Conservation (phyloP, 1,140 invertebrate species). For the Atta colombica region DNA sequence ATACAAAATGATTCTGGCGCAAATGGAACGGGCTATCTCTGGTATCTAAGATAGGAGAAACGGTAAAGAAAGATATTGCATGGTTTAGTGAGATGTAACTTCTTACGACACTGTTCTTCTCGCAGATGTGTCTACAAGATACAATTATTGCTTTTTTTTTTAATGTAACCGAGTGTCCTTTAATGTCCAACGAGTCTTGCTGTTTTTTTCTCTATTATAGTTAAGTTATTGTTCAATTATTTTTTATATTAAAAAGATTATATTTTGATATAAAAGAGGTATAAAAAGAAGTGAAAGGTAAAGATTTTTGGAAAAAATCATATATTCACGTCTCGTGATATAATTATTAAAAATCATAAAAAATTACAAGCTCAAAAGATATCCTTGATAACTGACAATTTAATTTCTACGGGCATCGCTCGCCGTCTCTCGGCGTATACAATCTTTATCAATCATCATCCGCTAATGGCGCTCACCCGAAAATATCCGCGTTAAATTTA, state of each 20-base stretch:
- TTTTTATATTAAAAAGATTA: too few species aligned
- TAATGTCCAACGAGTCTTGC: not conserved
- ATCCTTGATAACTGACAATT: not conserved
- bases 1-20: constrained; percentile 46
- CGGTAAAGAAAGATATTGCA: constrained; percentile 48
- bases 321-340: not conserved
- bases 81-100: constrained; percentile 43
- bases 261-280: too few species aligned
- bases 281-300: not conserved
- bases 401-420: constrained; percentile 15
- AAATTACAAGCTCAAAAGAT: not conserved
- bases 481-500: constrained; percentile 57
- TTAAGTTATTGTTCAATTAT: not conserved
- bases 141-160: constrained; percentile 5
- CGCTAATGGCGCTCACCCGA: constrained; percentile 42
- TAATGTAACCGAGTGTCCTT: not conserved
- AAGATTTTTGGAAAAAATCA: not conserved
- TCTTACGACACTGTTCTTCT: not conserved
- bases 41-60: constrained; percentile 28
- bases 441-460: constrained; percentile 42
- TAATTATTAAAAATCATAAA: not conserved
- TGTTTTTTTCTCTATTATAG: not conserved
- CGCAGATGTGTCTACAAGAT: not conserved
- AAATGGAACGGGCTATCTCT: constrained; percentile 25
- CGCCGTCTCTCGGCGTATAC: constrained; percentile 1